Conservation (phyloP, 23 tunicate genomes). For the Styela clava region DNA sequence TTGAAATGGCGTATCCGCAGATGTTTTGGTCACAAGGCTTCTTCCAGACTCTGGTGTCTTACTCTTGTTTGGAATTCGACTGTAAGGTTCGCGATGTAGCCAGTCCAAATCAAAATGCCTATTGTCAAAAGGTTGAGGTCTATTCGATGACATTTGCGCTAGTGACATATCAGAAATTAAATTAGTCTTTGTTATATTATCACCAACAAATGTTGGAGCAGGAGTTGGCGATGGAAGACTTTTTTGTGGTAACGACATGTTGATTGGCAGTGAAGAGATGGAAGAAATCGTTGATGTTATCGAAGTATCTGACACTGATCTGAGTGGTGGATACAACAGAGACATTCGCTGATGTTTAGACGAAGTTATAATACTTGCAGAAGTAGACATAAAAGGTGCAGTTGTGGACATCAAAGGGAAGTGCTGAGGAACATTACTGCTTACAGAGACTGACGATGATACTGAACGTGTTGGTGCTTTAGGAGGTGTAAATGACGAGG, state of each 20-base stretch:
- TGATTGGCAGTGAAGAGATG: not conserved
- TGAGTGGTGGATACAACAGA: not conserved
- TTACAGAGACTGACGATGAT: not conserved
- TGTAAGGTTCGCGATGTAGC: conserved; percentile 9
- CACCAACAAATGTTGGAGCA: not conserved
- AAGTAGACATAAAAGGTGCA: too few species aligned
- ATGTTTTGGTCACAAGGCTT: not conserved
- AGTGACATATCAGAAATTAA: not conserved
- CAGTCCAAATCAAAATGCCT: conserved; percentile 20
- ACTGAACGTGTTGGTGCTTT: not conserved
- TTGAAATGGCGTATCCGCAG: not conserved
- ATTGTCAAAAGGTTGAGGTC: not conserved
- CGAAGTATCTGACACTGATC: not conserved
- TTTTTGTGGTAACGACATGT: not conserved
- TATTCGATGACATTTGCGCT: not conserved
- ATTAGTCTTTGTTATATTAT: not conserved
- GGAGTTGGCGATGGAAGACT: not conserved
- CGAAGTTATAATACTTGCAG: not conserved
- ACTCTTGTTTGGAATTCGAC: not conserved
- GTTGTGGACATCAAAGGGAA: not conserved
- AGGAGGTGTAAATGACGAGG: not conserved
- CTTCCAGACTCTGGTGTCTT: not conserved
- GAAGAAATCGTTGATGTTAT: not conserved
- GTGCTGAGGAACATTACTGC: not conserved
- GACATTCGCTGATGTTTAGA: not conserved